Base-by-base conservation (phyloP, 2,888 invertebrate species). In the Trichacis sp. region DNA sequence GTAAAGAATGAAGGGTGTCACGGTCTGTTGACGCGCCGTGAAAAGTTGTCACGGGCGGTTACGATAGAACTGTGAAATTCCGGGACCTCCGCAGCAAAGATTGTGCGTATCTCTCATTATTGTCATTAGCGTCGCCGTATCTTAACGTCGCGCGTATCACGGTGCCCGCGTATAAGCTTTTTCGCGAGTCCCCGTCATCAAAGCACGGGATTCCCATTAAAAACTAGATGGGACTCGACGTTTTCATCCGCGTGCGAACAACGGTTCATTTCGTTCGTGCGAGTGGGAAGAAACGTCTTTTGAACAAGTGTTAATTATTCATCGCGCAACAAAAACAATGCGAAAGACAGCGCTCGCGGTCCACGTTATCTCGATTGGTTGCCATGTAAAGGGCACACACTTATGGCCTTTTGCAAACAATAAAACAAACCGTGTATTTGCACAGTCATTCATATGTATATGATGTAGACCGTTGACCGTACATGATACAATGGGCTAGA, bases 31-130 rank as follows among this genome's bases (percentile, higher is more conserved):
- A 96, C 57, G 96, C 96, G 76, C 91, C 93, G 12, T 90, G 92
- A 66, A 96, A 95, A 88, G 96, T 98, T 61, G 97, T 98, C 62
- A 96, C 97, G 30, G 99, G 99, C 69, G 97, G 98, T 85, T 94
- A 97, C 87, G 99, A 99, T 87, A 90, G 98, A 71, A 98, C 98
- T 24, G 87, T 99, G 62, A 99, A 98, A 89, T 92, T 98, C 80
- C 99, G 98, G 98, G 99, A 99, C 87, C 89, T 98, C 46, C 90
- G 94, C 76, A 95, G 94, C 87, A 91, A 93, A 85, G 92, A 93
- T 59, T 96, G 96, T 92, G 85, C 90, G 92, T 88, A 54, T 62
- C 57, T 38, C 47, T 30, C 19, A 50, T 40, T 12, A 50, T 49
- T 40, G 12, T 40, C 5, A 40, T 40, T 33, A 33, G 2, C 2